These are phyloP conservation scores for Xiphophorus birchmanni DNA, from an alignment of 2,797 vertebrate species.

Conservation along the genomic window DNA sequence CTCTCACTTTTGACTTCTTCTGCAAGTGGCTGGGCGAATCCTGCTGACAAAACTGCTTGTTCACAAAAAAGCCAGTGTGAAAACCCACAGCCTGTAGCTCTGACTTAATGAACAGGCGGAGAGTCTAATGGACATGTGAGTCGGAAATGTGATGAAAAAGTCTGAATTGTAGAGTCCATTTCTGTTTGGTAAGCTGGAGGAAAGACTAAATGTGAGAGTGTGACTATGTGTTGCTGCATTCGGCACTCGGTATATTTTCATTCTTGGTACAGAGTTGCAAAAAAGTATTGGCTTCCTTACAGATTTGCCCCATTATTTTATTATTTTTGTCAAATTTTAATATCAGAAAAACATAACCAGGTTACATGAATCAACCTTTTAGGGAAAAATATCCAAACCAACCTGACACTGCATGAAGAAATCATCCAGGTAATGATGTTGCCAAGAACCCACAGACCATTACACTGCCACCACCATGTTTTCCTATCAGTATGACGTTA, in stretches of 20 bases:
- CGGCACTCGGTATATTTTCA: conserved; percentile 17
- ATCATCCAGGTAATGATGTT: background rate
- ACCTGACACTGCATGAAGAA: background rate
- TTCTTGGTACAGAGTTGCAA: background rate
- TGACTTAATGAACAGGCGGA: conserved; percentile 3
- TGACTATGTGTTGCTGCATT: background rate
- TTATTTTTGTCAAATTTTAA: background rate
- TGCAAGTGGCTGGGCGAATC: conserved; percentile 24
- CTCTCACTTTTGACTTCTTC: conserved; percentile 15
- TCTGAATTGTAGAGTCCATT: conserved; percentile 1
- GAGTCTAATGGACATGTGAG: background rate
- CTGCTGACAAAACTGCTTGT: conserved; percentile 14
- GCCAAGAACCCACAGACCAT: background rate
- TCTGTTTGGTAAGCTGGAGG: conserved; percentile 11
- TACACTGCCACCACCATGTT: background rate
- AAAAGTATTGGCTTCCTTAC: background rate
- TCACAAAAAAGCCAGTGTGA: conserved; percentile 10
- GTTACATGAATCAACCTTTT: background rate
- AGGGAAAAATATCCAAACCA: background rate
- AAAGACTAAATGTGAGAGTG: background rate
- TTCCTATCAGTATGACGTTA: background rate
- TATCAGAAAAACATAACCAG: background rate
- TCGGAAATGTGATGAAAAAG: background rate
- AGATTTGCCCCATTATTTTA: background rate
- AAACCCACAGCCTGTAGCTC: conserved; percentile 8